A percentile compares a stretch with the other conserved stretches of the same genome.
Conservation (phyloP, 2,797 vertebrate species). For the Coranthus polyacanthus region DNA sequence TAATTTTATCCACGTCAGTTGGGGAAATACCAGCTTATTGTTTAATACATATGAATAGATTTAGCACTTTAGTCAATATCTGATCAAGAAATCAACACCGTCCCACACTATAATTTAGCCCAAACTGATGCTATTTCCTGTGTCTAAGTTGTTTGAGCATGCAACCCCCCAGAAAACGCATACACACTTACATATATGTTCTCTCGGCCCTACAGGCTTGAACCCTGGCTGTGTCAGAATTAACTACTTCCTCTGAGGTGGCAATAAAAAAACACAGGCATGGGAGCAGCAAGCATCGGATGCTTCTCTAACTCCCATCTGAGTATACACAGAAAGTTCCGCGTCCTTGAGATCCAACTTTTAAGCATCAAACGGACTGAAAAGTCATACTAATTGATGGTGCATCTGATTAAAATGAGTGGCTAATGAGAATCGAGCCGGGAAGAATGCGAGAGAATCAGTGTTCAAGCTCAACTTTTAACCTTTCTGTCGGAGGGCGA, state of each 20-base stretch:
- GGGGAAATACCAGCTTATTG: neutral
- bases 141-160: neutral
- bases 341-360: slow-evolving; percentile 91
- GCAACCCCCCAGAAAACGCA: slow-evolving; percentile 25
- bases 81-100: neutral
- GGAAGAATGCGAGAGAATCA: slow-evolving; percentile 91
- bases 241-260: slow-evolving; percentile 78
- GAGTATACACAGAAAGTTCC: slow-evolving; percentile 73
- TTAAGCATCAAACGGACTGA: slow-evolving; percentile 84
- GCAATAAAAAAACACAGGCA: slow-evolving; percentile 67
- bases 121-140: neutral
- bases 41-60: neutral
- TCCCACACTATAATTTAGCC: neutral
- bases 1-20: neutral
- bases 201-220: slow-evolving; percentile 46
- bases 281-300: slow-evolving; percentile 35
- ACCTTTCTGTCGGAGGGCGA: slow-evolving; percentile 93
- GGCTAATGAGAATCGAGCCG: slow-evolving; percentile 94
- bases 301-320: slow-evolving; percentile 43
- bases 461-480: slow-evolving; percentile 93
- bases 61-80: neutral
- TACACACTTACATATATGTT: slow-evolving; percentile 23
- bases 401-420: slow-evolving; percentile 96
- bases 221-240: slow-evolving; percentile 65
- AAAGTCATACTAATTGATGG: slow-evolving; percentile 92